A percentile compares a stretch with the other conserved stretches of the same genome.
These are phyloP conservation scores for Scaptodrosophila latifasciaeformis DNA, from an alignment of 2,888 invertebrate species.

Conservation along the genomic window DNA sequence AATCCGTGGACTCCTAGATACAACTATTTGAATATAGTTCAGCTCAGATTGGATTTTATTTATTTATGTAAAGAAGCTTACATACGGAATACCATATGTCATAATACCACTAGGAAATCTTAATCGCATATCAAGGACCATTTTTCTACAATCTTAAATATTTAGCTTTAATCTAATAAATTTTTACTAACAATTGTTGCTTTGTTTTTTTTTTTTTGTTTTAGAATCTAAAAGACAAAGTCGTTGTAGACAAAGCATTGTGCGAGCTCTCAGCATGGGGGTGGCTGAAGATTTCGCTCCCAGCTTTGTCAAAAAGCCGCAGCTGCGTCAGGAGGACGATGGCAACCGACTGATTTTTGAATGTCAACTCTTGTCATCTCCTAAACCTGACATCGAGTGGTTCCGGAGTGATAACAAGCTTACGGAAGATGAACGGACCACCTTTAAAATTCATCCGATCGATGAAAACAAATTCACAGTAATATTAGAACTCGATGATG, in stretches of 20 bases:
- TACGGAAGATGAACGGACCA: slow-evolving; percentile 88
- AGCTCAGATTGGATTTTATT: too few species aligned
- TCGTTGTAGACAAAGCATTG: slow-evolving; percentile 40
- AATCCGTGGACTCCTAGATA: not conserved
- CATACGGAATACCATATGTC: not conserved
- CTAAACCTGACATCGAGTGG: slow-evolving; percentile 94
- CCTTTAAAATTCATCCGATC: slow-evolving; percentile 91
- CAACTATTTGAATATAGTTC: not conserved
- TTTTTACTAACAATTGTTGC: not conserved
- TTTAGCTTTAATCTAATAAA: not conserved
- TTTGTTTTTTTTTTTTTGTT: not conserved
- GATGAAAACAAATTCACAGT: slow-evolving; percentile 91
- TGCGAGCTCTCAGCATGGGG: slow-evolving; percentile 70
- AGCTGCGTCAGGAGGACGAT: slow-evolving; percentile 96
- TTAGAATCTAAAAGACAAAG: slow-evolving; percentile 38
- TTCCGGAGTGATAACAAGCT: slow-evolving; percentile 91
- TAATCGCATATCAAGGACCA: not conserved
- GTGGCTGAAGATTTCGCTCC: slow-evolving; percentile 93
- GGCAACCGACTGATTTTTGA: slow-evolving; percentile 96
- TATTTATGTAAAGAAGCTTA: too few species aligned
- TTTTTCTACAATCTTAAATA: not conserved
- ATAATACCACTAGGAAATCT: not conserved
- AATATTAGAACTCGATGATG: slow-evolving; percentile 95
- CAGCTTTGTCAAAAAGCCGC: slow-evolving; percentile 98
- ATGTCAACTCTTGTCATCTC: slow-evolving; percentile 90